Evolutionary conservation across 2,888 invertebrate genomes (phyloP), one percentile per base, ranked within the genome.

Genomic region (Diogma glabrata): DNA sequence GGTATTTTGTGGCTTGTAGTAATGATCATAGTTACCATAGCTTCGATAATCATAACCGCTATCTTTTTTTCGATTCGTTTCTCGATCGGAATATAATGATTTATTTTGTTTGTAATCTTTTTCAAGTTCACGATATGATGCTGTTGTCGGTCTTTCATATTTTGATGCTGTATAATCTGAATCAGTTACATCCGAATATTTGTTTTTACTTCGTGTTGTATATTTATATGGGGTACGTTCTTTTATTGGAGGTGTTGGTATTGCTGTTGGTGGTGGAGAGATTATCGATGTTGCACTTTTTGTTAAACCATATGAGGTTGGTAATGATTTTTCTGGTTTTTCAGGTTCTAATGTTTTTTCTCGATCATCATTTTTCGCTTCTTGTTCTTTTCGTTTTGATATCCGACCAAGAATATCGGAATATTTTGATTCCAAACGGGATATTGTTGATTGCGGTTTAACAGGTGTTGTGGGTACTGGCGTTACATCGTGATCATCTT

Each of bases 401-500:
- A 83, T 79, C 61, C 78, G 78, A 62, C 87, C 85, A 60, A 87
- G 70, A 19, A 87, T 79, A 16, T 83, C 78, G 1, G 84, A 80
- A 68, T 87, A 87, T 67, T 87, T 87, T 64, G 87, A 84, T 71
- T 87, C 86, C 60, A 86, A 71, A 16, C 84, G 79, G 54, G 76
- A 79, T 49, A 85, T 75, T 22, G 84, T 81, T 45, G 64, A 76
- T 64, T 48, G 43, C 8, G 17, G 22, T 23, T 48, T 38, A n/a
- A n/a, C n/a, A 10, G 49, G 26, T 14, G 12, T 16, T 10, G 43
- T 22, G 12, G 50, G 50, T 7, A 57, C 61, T 28, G 70, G 67
- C 26, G 70, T 69, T 60, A 65, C 69, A 55, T 70, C 70, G 63
- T 61, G 65, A 59, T 70, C 70, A 16, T 46, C 46, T 24, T 46